Evolutionary conservation across 2,113 vertebrate genomes (phyloP).

Genomic region (Eulacestoma nigropectus): DNA sequence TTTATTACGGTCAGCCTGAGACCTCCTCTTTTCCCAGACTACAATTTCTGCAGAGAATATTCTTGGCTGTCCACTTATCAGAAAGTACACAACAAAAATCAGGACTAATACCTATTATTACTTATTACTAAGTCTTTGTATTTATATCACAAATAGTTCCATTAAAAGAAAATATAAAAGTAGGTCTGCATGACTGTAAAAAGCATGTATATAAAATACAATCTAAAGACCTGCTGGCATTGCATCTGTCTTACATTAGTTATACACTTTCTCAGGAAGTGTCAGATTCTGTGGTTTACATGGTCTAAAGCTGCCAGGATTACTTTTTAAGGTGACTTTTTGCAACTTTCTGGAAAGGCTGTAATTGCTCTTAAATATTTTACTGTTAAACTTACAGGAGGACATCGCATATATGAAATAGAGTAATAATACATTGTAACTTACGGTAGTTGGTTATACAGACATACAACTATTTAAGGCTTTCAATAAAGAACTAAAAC

Average conservation of each 20-base stretch:
- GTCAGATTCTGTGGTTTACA: background rate
- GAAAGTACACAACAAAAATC: background rate
- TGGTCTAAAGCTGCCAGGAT: background rate
- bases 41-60: background rate
- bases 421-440: background rate
- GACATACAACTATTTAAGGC: background rate
- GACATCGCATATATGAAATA: background rate
- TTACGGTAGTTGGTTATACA: background rate
- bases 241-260: background rate
- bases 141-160: background rate
- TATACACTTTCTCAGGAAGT: background rate
- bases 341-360: background rate
- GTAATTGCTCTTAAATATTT: background rate
- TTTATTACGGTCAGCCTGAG: background rate
- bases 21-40: background rate
- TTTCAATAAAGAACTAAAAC: background rate
- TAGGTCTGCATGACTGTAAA: background rate
- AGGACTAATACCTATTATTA: background rate
- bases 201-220: background rate
- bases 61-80: background rate
- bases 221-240: background rate
- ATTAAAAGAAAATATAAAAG: background rate
- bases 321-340: background rate
- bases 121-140: background rate
- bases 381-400: background rate